Evolutionary conservation across 1,140 invertebrate genomes (phyloP), one percentile per base, ranked within the genome.

Genomic region (Hormaphis cornu): DNA sequence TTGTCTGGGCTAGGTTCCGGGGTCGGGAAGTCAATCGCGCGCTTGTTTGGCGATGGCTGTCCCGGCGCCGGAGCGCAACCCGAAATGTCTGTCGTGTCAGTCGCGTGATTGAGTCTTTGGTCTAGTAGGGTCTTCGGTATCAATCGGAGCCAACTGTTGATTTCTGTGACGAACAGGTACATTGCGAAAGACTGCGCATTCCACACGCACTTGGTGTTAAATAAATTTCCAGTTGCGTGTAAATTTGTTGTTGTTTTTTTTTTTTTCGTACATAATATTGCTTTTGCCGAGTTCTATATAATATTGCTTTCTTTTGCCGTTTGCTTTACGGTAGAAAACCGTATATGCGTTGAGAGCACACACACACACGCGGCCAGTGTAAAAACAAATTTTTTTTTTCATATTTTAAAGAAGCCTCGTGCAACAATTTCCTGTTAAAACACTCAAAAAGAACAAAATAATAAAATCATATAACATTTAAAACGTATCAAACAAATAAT

Each of bases 201-300:
- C 61, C 61, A 48, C 28, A 48, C 61, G 35, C 24, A 16, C 18
- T 8, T n/a, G 12, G 24, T 66, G 22, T 18, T 26, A 24, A 24
- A 30, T 63, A 14, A 50, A 22, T 50, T 48, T 33, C 18, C n/a
- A 46, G 5, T 37, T 37, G 14, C n/a, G n/a, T 58, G n/a, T 33
- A 53, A 33, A 6, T 6, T 6, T 6, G 30, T 56, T 37, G 54
- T 20, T 22, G 54, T 58, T 33, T 58, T 28, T 33, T 26, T 9
- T 33, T 33, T 18, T 30, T 12, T 30, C 37, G 16, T 28, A 18
- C 20, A 44, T 26, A 53, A 56, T 37, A 42, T 16, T n/a, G n/a
- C n/a, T n/a, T 66, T 66, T 66, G 59, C 59, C 59, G 59, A 66
- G 59, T 66, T 66, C 59, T 66, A 48, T 63, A 20, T 63, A 12